Conservation (phyloP, 2,797 vertebrate genomes). For the Ficedula albicollis region DNA sequence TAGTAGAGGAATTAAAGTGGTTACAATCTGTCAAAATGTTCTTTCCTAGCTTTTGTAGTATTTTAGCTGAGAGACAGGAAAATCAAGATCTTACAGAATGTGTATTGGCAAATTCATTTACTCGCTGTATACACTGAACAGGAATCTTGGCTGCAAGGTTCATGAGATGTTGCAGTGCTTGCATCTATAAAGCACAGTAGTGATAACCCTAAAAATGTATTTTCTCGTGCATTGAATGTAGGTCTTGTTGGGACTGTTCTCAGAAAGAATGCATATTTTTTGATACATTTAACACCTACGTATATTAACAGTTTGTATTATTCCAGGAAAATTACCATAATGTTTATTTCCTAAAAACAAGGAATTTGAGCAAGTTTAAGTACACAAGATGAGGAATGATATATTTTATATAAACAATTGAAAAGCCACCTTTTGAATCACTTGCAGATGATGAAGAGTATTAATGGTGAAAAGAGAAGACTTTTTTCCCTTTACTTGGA, state of each 20-base stretch:
- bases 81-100: not conserved
- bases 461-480: not conserved
- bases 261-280: not conserved
- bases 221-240: not conserved
- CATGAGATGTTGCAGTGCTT: not conserved
- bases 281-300: not conserved
- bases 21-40: not conserved
- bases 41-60: not conserved
- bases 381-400: not conserved
- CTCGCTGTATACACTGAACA: not conserved
- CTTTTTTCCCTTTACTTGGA: not conserved
- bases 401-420: not conserved
- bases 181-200: not conserved
- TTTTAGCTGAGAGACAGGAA: not conserved
- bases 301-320: not conserved
- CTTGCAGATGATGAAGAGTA: not conserved
- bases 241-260: not conserved
- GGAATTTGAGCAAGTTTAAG: not conserved
- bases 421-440: slow-evolving; percentile 17
- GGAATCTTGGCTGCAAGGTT: not conserved
- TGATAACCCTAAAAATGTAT: not conserved
- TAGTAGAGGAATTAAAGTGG: not conserved
- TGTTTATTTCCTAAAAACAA: not conserved
- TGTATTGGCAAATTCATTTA: not conserved
- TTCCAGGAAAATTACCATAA: not conserved